phyloP scores from a whole-genome alignment of 1,140 invertebrate genomes.

The Brachionus rotundiformis region DNA sequence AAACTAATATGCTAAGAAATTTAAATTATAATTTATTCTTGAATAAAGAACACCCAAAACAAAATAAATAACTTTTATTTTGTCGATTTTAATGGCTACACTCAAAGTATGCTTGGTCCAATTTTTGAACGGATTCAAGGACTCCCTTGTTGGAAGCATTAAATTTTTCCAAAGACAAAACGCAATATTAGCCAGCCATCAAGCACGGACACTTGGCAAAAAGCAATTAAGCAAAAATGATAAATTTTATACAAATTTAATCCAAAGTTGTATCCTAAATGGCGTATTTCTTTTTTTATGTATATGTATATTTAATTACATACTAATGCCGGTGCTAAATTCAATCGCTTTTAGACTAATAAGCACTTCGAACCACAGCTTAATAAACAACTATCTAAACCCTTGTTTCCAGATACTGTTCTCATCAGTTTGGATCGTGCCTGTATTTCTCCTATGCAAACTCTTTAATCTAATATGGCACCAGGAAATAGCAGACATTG shows the following conservation, averaged over 20 bases:
- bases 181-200: not conserved
- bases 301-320: constrained; percentile 41
- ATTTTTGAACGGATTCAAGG: constrained; percentile 50
- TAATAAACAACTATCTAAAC: constrained; percentile 30
- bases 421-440: constrained; percentile 46
- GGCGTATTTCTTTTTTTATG: constrained; percentile 44
- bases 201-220: not conserved
- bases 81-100: constrained; percentile 36
- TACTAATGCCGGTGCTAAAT: constrained; percentile 43
- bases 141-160: not conserved
- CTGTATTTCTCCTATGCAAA: constrained; percentile 40
- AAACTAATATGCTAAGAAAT: not conserved
- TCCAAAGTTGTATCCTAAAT: constrained; percentile 46
- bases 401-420: constrained; percentile 38
- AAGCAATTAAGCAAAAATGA: constrained; percentile 18
- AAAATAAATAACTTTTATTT: not conserved
- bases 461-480: constrained; percentile 48
- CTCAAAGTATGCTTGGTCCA: constrained; percentile 33
- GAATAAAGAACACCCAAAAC: constrained; percentile 19
- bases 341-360: constrained; percentile 33
- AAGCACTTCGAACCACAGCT: constrained; percentile 11
- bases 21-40: constrained; percentile 18
- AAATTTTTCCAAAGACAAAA: constrained; percentile 45
- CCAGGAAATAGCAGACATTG: constrained; percentile 48
- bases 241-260: constrained; percentile 25